Evolutionary conservation across 2,797 vertebrate species (phyloP).

Genomic region (Chelmon rostratus): DNA sequence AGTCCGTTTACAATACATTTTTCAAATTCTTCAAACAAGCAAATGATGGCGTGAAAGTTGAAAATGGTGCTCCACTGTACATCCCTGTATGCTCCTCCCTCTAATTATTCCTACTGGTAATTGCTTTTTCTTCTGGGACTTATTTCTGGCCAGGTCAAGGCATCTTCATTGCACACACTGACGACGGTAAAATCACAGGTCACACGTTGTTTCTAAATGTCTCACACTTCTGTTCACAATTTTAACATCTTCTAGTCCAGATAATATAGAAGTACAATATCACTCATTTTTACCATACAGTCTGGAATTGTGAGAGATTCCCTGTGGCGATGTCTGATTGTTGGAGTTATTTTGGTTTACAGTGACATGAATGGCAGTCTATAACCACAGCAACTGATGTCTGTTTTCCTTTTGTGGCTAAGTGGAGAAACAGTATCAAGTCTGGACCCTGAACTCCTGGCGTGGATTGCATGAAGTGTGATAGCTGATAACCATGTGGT

Average conservation of each 20-base stretch:
- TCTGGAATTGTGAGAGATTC: constrained; percentile 56
- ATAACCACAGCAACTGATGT: constrained; percentile 45
- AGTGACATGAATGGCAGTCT: constrained; percentile 61
- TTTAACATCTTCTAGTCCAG: constrained; percentile 71
- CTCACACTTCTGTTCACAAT: constrained; percentile 70
- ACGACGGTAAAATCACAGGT: constrained; percentile 73
- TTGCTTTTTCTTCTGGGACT: constrained; percentile 64
- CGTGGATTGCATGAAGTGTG: constrained; percentile 69
- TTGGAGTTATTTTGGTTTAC: constrained; percentile 66
- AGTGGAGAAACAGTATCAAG: constrained; percentile 65
- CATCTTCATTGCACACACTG: constrained; percentile 76
- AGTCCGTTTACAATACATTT: constrained; percentile 65
- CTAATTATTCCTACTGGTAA: constrained; percentile 54
- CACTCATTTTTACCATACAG: constrained; percentile 63
- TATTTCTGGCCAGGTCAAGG: constrained; percentile 70
- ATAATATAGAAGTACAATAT: constrained; percentile 72
- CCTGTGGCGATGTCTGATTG: constrained; percentile 57
- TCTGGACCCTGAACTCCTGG: constrained; percentile 80
- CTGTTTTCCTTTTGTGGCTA: constrained; percentile 39
- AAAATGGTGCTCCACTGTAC: constrained; percentile 78
- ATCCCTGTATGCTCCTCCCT: constrained; percentile 79
- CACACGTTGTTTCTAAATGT: constrained; percentile 73
- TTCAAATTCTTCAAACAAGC: constrained; percentile 66
- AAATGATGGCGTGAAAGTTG: constrained; percentile 62
- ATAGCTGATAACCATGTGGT: constrained; percentile 58